Percentiles rank a stretch among this genome's conserved stretches.
These are phyloP conservation scores for Drosophila eohydei DNA, from an alignment of 2,888 invertebrate species.

Conservation along the genomic window DNA sequence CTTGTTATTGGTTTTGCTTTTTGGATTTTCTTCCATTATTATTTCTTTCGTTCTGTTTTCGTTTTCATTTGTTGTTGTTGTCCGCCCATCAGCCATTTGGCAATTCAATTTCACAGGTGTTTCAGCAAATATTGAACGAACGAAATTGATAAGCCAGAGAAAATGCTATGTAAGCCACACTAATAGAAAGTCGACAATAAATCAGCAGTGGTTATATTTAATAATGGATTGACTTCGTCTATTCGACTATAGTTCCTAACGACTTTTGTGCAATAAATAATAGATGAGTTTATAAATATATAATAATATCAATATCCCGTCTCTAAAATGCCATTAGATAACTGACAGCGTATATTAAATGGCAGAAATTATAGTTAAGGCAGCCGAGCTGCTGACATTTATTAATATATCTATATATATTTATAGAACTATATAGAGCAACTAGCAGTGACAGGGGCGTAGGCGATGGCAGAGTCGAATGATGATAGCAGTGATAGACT, in stretches of 20 bases:
- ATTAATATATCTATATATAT: slow-evolving; percentile 2
- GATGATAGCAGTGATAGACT: too few species aligned
- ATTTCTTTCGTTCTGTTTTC: slow-evolving; percentile 9
- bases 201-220: slow-evolving; percentile 9
- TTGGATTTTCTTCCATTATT: slow-evolving; percentile 20
- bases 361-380: background rate
- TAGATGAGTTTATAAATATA: slow-evolving; percentile 1
- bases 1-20: slow-evolving; percentile 49
- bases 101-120: slow-evolving; percentile 62
- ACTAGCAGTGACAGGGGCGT: too few species aligned
- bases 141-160: slow-evolving; percentile 28
- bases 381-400: background rate
- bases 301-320: background rate
- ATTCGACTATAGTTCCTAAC: background rate
- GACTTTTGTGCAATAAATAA: background rate
- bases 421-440: background rate
- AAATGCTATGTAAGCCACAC: slow-evolving; percentile 36
- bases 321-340: background rate
- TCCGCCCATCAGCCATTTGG: slow-evolving; percentile 35
- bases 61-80: slow-evolving; percentile 10
- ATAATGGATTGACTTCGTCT: slow-evolving; percentile 14
- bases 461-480: too few species aligned
- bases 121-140: slow-evolving; percentile 47
- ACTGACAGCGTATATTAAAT: background rate
- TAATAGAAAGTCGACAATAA: slow-evolving; percentile 33